Conservation (phyloP, 2,797 vertebrate genomes). For the Botia almorhae region DNA sequence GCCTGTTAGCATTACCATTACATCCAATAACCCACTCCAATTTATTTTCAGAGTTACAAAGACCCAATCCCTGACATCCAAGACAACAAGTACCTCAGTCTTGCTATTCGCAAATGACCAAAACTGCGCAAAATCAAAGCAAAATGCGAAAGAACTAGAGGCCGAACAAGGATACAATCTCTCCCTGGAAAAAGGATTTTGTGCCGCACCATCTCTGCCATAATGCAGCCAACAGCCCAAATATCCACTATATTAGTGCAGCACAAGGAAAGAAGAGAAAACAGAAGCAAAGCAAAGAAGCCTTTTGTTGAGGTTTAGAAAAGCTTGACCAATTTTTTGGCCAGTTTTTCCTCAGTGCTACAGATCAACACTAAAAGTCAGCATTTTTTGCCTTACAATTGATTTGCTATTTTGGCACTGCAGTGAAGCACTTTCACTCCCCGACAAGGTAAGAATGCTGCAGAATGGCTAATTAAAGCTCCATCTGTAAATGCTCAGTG, state of each 20-base stretch:
- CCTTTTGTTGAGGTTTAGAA: conserved; percentile 40
- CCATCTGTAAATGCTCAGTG: conserved; percentile 3
- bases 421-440: neutral
- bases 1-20: neutral
- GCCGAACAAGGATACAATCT: conserved; percentile 98
- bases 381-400: conserved; percentile 10
- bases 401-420: conserved; percentile 6
- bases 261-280: conserved; percentile 77
- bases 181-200: conserved; percentile 99
- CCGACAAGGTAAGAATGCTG: neutral
- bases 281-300: conserved; percentile 82
- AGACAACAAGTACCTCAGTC: neutral
- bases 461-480: neutral
- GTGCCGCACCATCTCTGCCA: conserved; percentile 99
- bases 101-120: conserved; percentile 25
- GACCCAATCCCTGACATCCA: neutral
- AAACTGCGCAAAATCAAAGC: neutral
- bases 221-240: conserved; percentile 99
- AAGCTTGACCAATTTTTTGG: neutral
- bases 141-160: conserved; percentile 78
- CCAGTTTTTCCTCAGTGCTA: neutral
- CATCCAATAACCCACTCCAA: neutral
- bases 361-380: neutral
- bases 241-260: conserved; percentile 95
- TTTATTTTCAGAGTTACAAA: neutral